These are phyloP conservation scores for Pachyuromys duprasi DNA, from an alignment of 2,797 vertebrate genomes.

Conservation along the genomic window DNA sequence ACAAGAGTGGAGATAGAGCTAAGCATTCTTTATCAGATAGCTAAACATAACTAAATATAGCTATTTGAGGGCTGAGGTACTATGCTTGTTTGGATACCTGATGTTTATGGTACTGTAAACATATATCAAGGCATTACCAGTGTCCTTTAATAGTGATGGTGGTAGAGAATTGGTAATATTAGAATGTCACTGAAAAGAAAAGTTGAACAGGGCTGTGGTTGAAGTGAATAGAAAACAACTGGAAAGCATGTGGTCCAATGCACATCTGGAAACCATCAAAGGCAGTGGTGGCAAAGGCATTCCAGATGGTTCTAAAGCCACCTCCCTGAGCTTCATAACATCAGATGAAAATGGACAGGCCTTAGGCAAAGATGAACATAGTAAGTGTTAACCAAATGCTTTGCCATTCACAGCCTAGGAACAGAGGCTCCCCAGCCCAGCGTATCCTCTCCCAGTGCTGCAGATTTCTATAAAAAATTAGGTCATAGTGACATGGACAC, in stretches of 20 bases:
- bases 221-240: constrained; percentile 38
- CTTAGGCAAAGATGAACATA: not conserved
- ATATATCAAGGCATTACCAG: not conserved
- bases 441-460: not conserved
- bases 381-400: not conserved
- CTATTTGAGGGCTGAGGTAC: not conserved
- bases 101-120: not conserved
- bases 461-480: not conserved
- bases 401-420: not conserved
- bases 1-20: not conserved
- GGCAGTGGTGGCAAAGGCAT: not conserved
- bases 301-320: constrained; percentile 21
- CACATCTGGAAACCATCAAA: constrained; percentile 36
- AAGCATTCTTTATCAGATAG: not conserved
- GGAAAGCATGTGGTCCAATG: constrained; percentile 46
- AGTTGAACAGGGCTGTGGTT: not conserved
- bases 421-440: not conserved
- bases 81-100: not conserved
- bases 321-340: not conserved
- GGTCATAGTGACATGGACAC: not conserved
- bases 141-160: not conserved
- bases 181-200: not conserved
- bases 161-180: not conserved
- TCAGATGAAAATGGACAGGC: not conserved
- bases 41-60: not conserved